Percentiles rank a stretch among this genome's conserved stretches.
Evolutionary conservation across 2,797 vertebrate species (phyloP).

Genomic region (Cirrhinus molitorella): DNA sequence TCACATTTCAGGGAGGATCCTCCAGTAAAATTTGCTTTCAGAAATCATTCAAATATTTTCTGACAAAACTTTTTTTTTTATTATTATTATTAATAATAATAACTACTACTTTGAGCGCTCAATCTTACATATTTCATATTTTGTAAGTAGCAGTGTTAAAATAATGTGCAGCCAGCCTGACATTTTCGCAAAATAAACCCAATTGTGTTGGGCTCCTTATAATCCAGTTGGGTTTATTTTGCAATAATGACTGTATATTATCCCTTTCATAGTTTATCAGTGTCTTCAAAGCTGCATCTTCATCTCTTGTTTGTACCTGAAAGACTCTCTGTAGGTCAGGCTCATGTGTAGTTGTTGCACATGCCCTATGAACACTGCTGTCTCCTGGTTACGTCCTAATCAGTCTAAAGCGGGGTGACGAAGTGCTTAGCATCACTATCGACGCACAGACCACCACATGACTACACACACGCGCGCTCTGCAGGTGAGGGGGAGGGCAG

Average conservation of each 20-base stretch:
- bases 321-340: not conserved
- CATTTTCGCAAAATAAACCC: not conserved
- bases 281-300: not conserved
- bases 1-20: too few relatives aligned
- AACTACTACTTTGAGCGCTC: not conserved
- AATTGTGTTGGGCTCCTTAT: not conserved
- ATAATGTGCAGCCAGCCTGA: not conserved
- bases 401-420: slow-evolving; percentile 30
- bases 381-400: slow-evolving; percentile 43
- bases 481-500: slow-evolving; percentile 56
- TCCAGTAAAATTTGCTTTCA: too few relatives aligned
- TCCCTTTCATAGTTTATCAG: not conserved
- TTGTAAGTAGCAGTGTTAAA: not conserved
- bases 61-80: too few relatives aligned
- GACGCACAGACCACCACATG: slow-evolving; percentile 39
- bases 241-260: not conserved
- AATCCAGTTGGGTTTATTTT: not conserved
- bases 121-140: not conserved
- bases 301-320: not conserved
- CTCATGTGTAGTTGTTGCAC: slow-evolving; percentile 9
- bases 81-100: not conserved
- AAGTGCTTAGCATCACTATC: slow-evolving; percentile 30
- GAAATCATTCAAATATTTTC: too few relatives aligned
- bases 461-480: slow-evolving; percentile 42
- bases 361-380: slow-evolving; percentile 23